These are phyloP conservation scores for Poecile atricapillus DNA, from an alignment of 2,113 vertebrate species.

Conservation along the genomic window DNA sequence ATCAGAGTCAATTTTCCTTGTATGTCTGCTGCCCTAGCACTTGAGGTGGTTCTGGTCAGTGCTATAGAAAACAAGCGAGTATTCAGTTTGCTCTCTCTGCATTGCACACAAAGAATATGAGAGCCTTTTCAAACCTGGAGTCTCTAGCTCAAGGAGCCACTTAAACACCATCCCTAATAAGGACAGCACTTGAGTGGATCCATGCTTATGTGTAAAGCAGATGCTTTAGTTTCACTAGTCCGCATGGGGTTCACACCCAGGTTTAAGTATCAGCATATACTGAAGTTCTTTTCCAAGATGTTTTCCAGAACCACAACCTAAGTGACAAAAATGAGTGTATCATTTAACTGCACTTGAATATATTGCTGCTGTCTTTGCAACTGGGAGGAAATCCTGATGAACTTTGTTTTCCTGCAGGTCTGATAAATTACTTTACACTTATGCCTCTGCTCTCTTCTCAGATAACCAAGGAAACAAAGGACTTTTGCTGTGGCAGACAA, in stretches of 20 bases:
- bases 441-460: background rate
- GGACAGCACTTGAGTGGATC: background rate
- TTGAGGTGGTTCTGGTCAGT: slow-evolving; percentile 49
- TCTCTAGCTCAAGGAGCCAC: slow-evolving; percentile 28
- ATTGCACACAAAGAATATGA: background rate
- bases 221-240: background rate
- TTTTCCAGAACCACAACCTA: slow-evolving; percentile 16
- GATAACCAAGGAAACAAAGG: background rate
- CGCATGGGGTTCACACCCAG: background rate
- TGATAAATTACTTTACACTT: background rate
- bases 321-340: slow-evolving; percentile 52
- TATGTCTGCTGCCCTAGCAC: slow-evolving; percentile 16
- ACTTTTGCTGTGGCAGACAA: background rate
- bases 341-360: background rate
- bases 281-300: background rate
- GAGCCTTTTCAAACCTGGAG: background rate
- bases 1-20: slow-evolving; percentile 48
- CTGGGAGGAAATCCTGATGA: background rate
- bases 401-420: background rate
- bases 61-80: slow-evolving; percentile 15
- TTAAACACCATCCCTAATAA: background rate
- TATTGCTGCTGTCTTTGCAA: background rate
- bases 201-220: slow-evolving; percentile 15
- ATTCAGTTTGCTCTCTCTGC: slow-evolving; percentile 1
- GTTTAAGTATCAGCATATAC: background rate